phyloP scores from a whole-genome alignment of 2,888 invertebrate genomes.

The Steromphala cineraria region DNA sequence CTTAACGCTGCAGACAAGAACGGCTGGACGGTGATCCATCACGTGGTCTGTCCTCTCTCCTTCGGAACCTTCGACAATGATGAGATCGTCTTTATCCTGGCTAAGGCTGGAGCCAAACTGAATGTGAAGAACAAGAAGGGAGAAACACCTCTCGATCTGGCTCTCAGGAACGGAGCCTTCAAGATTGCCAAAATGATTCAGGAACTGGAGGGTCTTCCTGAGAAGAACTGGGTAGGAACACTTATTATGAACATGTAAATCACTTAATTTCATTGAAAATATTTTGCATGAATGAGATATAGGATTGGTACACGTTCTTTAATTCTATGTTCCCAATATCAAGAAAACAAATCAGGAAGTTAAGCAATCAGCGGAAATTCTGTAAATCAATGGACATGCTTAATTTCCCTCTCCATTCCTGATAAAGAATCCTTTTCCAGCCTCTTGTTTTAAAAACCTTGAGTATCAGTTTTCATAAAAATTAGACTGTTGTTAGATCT shows the following conservation, averaged over 20 bases:
- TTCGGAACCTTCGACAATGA: constrained; percentile 42
- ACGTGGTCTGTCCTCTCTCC: constrained; percentile 21
- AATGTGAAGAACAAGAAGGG: constrained; percentile 57
- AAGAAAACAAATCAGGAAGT: too few relatives aligned
- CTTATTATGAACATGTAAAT: not conserved
- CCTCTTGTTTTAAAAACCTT: too few relatives aligned
- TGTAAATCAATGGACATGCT: too few relatives aligned
- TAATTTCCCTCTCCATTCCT: too few relatives aligned
- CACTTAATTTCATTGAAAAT: too few relatives aligned
- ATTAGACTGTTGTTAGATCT: too few relatives aligned
- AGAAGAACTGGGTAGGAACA: not conserved
- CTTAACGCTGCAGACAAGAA: constrained; percentile 31
- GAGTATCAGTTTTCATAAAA: too few relatives aligned
- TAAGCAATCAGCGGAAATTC: too few relatives aligned
- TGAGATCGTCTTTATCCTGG: constrained; percentile 38
- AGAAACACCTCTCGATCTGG: constrained; percentile 49
- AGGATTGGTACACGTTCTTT: too few relatives aligned
- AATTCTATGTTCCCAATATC: too few relatives aligned
- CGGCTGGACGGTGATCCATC: constrained; percentile 41
- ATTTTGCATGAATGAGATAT: too few relatives aligned
- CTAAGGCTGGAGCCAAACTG: constrained; percentile 46
- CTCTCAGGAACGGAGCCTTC: constrained; percentile 30
- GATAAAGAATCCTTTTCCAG: too few relatives aligned
- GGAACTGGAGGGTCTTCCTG: constrained; percentile 4
- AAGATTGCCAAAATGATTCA: constrained; percentile 34